These are phyloP conservation scores for Oncorhynchus mykiss DNA, from an alignment of 2,113 vertebrate species.

Conservation along the genomic window DNA sequence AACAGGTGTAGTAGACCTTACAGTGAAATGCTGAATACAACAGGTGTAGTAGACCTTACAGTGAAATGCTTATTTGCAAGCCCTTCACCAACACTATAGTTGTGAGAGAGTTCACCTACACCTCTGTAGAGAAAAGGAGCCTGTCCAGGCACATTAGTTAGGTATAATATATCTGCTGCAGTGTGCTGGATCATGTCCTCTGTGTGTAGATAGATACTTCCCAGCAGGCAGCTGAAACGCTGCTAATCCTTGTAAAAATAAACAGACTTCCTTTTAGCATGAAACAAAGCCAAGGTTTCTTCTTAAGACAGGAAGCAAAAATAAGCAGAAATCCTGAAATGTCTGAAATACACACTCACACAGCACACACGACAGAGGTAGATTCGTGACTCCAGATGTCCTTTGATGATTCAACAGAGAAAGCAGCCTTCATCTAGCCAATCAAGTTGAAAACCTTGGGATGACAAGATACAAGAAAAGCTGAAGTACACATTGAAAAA, in stretches of 20 bases:
- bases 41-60: too few species aligned
- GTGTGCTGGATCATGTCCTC: too few species aligned
- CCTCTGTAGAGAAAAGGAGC: too few species aligned
- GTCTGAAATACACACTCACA: not conserved
- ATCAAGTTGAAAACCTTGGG: constrained; percentile 10
- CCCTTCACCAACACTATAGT: not conserved
- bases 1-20: too few species aligned
- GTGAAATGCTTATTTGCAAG: too few species aligned
- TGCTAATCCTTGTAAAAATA: not conserved
- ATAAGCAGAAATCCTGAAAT: not conserved
- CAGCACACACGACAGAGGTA: not conserved
- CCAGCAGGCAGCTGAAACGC: not conserved
- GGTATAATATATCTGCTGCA: not conserved
- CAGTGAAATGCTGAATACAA: too few species aligned
- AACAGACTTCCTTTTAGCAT: not conserved
- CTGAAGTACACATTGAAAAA: constrained; percentile 6
- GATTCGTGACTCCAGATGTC: not conserved
- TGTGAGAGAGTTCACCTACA: not conserved
- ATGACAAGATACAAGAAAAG: constrained; percentile 23
- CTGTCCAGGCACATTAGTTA: not conserved
- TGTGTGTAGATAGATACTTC: not conserved
- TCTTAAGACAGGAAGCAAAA: not conserved
- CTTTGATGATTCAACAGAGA: constrained; percentile 19
- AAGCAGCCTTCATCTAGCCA: not conserved
- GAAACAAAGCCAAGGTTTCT: constrained; percentile 1